Percentiles rank a stretch among this genome's conserved stretches.
Evolutionary conservation across 2,113 vertebrate species (phyloP).

Genomic region (Scomber colias): DNA sequence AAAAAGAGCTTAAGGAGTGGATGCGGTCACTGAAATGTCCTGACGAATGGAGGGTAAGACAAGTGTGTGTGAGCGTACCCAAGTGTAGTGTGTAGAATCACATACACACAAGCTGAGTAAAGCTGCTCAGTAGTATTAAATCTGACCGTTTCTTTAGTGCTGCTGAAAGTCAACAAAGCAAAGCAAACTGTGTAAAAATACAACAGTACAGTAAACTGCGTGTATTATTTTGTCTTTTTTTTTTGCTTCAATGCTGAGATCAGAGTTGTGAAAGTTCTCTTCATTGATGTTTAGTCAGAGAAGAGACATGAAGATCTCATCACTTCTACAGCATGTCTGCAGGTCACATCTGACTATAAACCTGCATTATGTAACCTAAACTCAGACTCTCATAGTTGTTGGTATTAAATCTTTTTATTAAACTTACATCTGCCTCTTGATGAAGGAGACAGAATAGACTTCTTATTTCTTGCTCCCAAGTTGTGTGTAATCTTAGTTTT

Average conservation of each 20-base stretch:
- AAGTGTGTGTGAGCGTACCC: background rate
- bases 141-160: background rate
- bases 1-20: no score
- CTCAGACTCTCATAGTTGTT: background rate
- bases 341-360: background rate
- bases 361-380: no score
- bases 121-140: slow-evolving; percentile 5
- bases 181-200: no score
- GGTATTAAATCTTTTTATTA: background rate
- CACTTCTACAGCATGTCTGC: slow-evolving; percentile 57
- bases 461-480: background rate
- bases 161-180: slow-evolving; percentile 13
- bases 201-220: no score
- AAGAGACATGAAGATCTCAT: slow-evolving; percentile 77
- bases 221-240: background rate
- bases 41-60: background rate
- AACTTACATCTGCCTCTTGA: slow-evolving; percentile 98
- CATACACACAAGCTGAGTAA: background rate
- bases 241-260: slow-evolving; percentile 58
- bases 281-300: slow-evolving; percentile 67
- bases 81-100: background rate
- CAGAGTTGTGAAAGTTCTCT: slow-evolving; percentile 64
- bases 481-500: background rate
- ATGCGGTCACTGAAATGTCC: background rate
- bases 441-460: slow-evolving; percentile 56